phyloP scores from a whole-genome alignment of 2,888 invertebrate species.

The Neuroscelio doddi region DNA sequence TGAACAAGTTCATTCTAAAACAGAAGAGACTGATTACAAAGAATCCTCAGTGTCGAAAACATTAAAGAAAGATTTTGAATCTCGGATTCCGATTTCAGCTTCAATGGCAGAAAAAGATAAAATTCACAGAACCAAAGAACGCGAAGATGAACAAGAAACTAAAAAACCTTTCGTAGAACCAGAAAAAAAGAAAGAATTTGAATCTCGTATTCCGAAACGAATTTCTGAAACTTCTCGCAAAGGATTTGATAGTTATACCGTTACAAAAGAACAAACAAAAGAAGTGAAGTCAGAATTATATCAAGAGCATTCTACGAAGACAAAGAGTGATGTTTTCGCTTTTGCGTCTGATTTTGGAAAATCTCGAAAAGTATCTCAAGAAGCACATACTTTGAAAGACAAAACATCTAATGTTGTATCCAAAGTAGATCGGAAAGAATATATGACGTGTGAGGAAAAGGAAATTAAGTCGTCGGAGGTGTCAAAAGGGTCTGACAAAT shows the following conservation, averaged over 20 bases:
- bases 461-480: conserved; percentile 61
- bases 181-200: conserved; percentile 54
- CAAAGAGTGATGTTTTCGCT: conserved; percentile 55
- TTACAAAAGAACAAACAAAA: conserved; percentile 57
- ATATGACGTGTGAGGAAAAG: conserved; percentile 57
- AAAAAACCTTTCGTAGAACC: conserved; percentile 16
- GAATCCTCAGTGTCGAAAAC: conserved; percentile 9
- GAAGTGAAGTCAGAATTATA: conserved; percentile 58
- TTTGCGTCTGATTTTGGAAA: conserved; percentile 54
- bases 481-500: conserved; percentile 55
- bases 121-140: conserved; percentile 47
- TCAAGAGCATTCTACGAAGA: conserved; percentile 54
- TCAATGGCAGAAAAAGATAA: conserved; percentile 62
- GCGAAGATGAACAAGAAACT: conserved; percentile 18
- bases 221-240: conserved; percentile 48
- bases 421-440: conserved; percentile 59
- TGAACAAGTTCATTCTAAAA: conserved; percentile 20
- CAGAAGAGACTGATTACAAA: conserved; percentile 23
- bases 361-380: conserved; percentile 56
- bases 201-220: conserved; percentile 62
- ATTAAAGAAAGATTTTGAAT: conserved; percentile 58
- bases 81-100: conserved; percentile 61
- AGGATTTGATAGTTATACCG: conserved; percentile 38
- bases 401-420: conserved; percentile 50
- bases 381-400: conserved; percentile 44